Percentiles rank a stretch among this genome's conserved stretches.
These are phyloP conservation scores for Danaus chrysippus DNA, from an alignment of 2,888 invertebrate genomes.

Conservation along the genomic window DNA sequence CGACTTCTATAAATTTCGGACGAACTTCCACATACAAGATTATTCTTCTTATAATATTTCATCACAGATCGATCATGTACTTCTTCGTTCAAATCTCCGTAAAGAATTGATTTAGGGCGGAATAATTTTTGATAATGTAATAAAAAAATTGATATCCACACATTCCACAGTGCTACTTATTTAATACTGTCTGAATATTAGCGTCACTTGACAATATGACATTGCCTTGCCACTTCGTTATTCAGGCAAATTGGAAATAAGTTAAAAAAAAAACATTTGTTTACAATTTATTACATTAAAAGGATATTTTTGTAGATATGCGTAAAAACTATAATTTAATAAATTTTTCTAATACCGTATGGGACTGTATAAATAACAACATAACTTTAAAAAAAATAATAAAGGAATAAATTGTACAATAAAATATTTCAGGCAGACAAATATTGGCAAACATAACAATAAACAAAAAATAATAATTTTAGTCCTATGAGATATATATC, in stretches of 20 bases:
- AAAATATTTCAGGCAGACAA: slow-evolving; percentile 57
- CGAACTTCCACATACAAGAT: slow-evolving; percentile 53
- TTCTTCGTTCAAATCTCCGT: slow-evolving; percentile 58
- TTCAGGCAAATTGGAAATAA: slow-evolving; percentile 24
- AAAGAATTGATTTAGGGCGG: slow-evolving; percentile 54
- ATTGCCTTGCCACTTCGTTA: slow-evolving; percentile 10
- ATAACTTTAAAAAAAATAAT: slow-evolving; percentile 53
- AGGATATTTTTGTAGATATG: slow-evolving; percentile 62
- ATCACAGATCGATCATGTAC: slow-evolving; percentile 77
- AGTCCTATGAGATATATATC: slow-evolving; percentile 40
- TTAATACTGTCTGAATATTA: slow-evolving; percentile 40
- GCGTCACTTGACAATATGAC: slow-evolving; percentile 31
- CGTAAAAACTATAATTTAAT: slow-evolving; percentile 55
- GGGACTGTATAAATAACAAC: slow-evolving; percentile 67
- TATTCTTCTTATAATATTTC: slow-evolving; percentile 64
- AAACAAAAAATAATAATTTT: slow-evolving; percentile 53
- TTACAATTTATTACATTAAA: slow-evolving; percentile 55
- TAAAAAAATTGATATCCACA: slow-evolving; percentile 44
- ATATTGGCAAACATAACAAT: slow-evolving; percentile 73
- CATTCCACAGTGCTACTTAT: slow-evolving; percentile 47
- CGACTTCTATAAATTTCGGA: slow-evolving; percentile 43
- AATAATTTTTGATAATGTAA: slow-evolving; percentile 47
- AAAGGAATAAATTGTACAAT: slow-evolving; percentile 62
- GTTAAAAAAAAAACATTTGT: slow-evolving; percentile 42
- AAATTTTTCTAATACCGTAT: slow-evolving; percentile 61